Conservation (phyloP, 2,113 vertebrate species). For the Callipepla californica region DNA sequence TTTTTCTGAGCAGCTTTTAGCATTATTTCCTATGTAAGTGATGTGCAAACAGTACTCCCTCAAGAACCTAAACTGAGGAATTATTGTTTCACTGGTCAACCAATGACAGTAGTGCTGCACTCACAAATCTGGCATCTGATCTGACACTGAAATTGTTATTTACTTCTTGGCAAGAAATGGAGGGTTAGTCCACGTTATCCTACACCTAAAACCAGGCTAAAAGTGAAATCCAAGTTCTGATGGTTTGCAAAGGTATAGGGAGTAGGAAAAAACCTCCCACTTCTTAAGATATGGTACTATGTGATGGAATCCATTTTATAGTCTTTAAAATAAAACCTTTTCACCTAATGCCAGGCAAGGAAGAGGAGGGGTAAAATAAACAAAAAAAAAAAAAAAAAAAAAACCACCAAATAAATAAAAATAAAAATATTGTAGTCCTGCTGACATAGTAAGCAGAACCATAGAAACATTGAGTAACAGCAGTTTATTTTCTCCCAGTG, state of each 20-base stretch:
- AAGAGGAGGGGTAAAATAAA: neutral
- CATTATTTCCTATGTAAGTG: neutral
- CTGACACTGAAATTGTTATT: slow-evolving; percentile 18
- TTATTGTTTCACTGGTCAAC: slow-evolving; percentile 8
- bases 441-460: neutral
- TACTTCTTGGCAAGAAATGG: slow-evolving; percentile 21
- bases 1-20: neutral
- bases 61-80: neutral
- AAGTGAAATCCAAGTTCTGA: neutral
- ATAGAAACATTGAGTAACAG: neutral
- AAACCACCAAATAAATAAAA: fast-evolving
- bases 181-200: neutral
- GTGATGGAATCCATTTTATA: neutral
- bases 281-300: neutral
- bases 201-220: neutral
- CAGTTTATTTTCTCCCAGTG: neutral
- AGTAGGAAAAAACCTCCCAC: neutral
- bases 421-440: neutral
- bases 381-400: neutral
- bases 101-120: neutral
- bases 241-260: neutral
- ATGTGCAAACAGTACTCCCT: neutral
- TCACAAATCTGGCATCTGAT: neutral
- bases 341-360: neutral
- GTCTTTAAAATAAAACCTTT: neutral